Base-by-base conservation (phyloP, 2,113 vertebrate species). In the Actenoides hombroni region DNA sequence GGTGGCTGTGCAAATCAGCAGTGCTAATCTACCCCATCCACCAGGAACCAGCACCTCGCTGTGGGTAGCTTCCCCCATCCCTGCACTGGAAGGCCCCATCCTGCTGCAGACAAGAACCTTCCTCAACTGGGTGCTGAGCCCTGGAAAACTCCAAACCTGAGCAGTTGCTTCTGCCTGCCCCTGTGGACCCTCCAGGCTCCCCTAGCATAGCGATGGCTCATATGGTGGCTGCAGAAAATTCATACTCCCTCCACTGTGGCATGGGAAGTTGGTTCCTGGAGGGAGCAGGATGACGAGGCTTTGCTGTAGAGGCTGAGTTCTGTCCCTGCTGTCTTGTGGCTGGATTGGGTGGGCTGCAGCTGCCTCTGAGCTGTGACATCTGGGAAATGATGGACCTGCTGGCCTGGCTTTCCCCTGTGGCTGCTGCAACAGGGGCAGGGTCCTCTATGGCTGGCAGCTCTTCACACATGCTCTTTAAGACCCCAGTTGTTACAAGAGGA, bases 161-260 rank as follows among this genome's bases (percentile, higher is more conserved):
- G 46, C 37, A 68, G 37, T 53, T 3, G 1, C 37, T 31, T 79
- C 56, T 70, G 10, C 13, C 21, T 16, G 7, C 19, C 65, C 25
- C 26, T 33, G 11, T 28, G 24, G 63, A 59, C 40, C 37, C 71
- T 37, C 63, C 42, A 80, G 28, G 53, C 48, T 60, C 8, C 5
- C 21, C 31, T 18, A n/a, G 17, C 1, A 1, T 4, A 8, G 25
- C 0, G 0, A 40, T 33, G 12, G 35, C 39, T 60, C 49, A n/a
- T 15, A 17, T 71, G 53, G 17, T 56, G 44, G 39, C 31, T 53
- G 40, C 54, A 60, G 31, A 54, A 82, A 35, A 15, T 56, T 78
- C 35, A 10, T 29, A 25, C 14, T 35, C 25, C 44, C 12, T 57
- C 67, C 1, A 6, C 31, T 76, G 16, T 39, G 63, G 26, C 53